phyloP scores from a whole-genome alignment of 2,113 vertebrate genomes.

The Mola mola region DNA sequence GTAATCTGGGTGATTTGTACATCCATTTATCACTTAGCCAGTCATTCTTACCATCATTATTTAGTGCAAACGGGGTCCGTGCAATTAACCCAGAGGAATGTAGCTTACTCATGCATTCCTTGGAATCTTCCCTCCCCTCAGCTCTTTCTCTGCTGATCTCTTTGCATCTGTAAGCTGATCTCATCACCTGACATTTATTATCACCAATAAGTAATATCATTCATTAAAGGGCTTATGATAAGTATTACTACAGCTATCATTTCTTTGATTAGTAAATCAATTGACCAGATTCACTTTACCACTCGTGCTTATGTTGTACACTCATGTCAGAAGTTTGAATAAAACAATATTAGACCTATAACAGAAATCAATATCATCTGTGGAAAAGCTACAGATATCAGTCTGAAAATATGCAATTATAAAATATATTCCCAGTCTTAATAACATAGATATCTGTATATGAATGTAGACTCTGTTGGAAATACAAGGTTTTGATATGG shows the following conservation, averaged over 20 bases:
- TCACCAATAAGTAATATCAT: conserved; percentile 52
- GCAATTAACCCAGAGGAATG: conserved; percentile 75
- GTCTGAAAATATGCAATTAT: too few relatives aligned
- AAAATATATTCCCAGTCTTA: too few relatives aligned
- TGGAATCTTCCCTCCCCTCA: conserved; percentile 54
- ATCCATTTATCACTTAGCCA: conserved; percentile 73
- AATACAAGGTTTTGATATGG: too few relatives aligned
- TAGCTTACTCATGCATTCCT: conserved; percentile 23
- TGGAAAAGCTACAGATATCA: too few relatives aligned
- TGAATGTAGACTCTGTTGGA: too few relatives aligned
- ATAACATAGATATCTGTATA: too few relatives aligned
- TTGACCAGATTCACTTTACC: conserved; percentile 8
- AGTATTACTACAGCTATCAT: conserved; percentile 50
- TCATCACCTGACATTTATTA: conserved; percentile 56
- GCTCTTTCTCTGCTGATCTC: conserved; percentile 35
- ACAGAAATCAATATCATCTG: too few relatives aligned
- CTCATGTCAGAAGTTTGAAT: not conserved
- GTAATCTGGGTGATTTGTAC: conserved; percentile 74
- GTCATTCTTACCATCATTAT: conserved; percentile 75
- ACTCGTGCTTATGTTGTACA: not conserved
- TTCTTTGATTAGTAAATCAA: conserved; percentile 24
- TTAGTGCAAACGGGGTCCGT: conserved; percentile 72
- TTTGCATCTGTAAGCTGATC: conserved; percentile 59
- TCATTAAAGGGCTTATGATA: conserved; percentile 60
- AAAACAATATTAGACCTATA: too few relatives aligned